These are phyloP conservation scores for Hirtodrosophila trivittata DNA, from an alignment of 2,888 invertebrate species.

Conservation along the genomic window DNA sequence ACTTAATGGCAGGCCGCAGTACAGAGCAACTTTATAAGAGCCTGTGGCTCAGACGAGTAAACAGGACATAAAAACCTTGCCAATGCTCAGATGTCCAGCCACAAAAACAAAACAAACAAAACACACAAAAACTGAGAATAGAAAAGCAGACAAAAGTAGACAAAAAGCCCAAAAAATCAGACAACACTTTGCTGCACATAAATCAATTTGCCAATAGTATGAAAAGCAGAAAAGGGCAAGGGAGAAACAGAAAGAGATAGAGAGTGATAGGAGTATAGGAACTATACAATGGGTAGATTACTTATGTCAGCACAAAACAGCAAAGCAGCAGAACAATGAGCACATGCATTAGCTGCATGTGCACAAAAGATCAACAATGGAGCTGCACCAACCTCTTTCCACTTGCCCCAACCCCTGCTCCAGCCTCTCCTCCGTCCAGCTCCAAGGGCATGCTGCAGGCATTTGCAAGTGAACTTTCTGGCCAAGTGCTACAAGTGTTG, in stretches of 20 bases:
- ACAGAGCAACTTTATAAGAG: slow-evolving; percentile 50
- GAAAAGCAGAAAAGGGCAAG: not conserved
- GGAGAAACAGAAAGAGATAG: not conserved
- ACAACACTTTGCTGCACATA: slow-evolving; percentile 63
- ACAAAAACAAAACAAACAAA: too few relatives aligned
- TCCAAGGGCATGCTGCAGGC: slow-evolving; percentile 16
- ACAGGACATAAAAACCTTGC: slow-evolving; percentile 52
- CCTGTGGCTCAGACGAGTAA: slow-evolving; percentile 34
- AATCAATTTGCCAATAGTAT: slow-evolving; percentile 57
- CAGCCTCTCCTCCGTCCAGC: not conserved
- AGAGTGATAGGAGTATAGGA: not conserved
- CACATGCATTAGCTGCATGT: slow-evolving; percentile 60
- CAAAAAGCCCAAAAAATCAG: slow-evolving; percentile 46
- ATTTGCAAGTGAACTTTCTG: slow-evolving; percentile 58
- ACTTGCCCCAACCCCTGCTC: not conserved
- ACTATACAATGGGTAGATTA: slow-evolving; percentile 48
- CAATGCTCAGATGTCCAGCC: slow-evolving; percentile 8
- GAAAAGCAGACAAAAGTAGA: slow-evolving; percentile 5
- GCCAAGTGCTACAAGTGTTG: slow-evolving; percentile 61
- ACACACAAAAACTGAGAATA: too few relatives aligned
- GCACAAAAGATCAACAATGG: slow-evolving; percentile 55
- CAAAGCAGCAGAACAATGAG: slow-evolving; percentile 51
- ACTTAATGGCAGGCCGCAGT: slow-evolving; percentile 74
- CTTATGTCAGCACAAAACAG: slow-evolving; percentile 69
- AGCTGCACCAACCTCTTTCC: slow-evolving; percentile 1